Conservation (phyloP, 2,113 vertebrate species). For the Leucopsar rothschildi region DNA sequence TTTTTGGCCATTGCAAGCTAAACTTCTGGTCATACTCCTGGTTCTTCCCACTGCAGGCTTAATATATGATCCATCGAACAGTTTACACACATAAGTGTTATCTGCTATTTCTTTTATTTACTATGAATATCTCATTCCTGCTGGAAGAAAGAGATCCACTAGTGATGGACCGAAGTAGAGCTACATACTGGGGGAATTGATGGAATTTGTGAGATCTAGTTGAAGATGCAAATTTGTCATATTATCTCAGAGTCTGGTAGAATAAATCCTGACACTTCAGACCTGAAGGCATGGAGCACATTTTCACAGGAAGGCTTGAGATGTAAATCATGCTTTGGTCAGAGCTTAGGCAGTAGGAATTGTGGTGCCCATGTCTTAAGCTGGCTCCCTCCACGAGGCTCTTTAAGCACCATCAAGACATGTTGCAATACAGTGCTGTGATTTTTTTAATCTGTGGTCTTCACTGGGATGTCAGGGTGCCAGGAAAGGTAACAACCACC, state of each 20-base stretch:
- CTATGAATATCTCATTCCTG: background rate
- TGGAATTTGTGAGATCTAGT: background rate
- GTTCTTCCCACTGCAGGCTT: background rate
- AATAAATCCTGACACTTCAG: conserved; percentile 2
- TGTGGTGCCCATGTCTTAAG: background rate
- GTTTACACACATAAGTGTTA: background rate
- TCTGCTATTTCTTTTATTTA: background rate
- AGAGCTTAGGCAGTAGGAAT: background rate
- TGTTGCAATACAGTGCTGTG: background rate
- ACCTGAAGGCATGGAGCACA: background rate
- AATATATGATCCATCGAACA: background rate
- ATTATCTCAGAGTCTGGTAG: background rate
- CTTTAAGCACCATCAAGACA: background rate
- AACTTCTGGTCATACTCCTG: background rate
- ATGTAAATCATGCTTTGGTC: background rate
- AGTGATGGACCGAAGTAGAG: background rate
- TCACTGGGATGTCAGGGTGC: background rate
- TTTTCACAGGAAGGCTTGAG: background rate
- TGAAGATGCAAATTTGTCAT: background rate
- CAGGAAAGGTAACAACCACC: background rate
- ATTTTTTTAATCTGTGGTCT: background rate
- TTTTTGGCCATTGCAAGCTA: background rate
- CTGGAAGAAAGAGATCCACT: background rate
- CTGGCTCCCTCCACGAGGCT: background rate
- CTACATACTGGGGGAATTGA: background rate